A percentile compares a stretch with the other conserved stretches of the same genome.
phyloP scores from a whole-genome alignment of 2,797 vertebrate genomes.

The Malurus splendens region DNA sequence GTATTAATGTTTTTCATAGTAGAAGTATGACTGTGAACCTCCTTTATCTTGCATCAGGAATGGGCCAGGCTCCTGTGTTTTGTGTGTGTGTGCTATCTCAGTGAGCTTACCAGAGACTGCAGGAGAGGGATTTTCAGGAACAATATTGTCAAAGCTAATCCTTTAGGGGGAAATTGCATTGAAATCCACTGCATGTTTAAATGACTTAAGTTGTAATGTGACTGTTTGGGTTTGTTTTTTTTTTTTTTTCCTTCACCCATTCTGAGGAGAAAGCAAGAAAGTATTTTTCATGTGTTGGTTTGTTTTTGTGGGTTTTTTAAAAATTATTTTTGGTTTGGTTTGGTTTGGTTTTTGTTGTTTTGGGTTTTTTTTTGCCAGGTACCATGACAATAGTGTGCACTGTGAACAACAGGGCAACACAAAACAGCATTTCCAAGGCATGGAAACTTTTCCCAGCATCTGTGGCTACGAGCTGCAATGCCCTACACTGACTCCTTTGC shows the following conservation, averaged over 20 bases:
- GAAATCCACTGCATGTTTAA: not conserved
- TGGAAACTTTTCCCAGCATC: not conserved
- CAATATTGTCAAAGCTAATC: not conserved
- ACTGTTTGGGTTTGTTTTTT: not conserved
- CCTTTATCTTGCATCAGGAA: not conserved
- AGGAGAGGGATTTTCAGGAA: not conserved
- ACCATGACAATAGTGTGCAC: rapidly evolving
- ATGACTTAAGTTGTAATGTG: not conserved
- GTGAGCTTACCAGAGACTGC: not conserved
- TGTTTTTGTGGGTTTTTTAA: not conserved
- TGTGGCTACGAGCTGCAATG: not conserved
- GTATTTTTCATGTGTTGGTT: rapidly evolving
- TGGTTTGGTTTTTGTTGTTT: not conserved
- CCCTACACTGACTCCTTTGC: not conserved
- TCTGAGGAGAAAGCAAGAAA: not conserved
- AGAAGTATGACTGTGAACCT: not conserved
- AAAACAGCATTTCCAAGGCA: not conserved
- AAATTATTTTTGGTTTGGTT: not conserved
- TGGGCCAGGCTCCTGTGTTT: not conserved
- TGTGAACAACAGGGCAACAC: not conserved
- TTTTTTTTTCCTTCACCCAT: rapidly evolving
- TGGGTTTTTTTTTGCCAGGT: rapidly evolving
- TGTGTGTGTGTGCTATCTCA: not conserved
- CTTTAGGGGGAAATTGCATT: not conserved
- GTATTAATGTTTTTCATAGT: not conserved